Evolutionary conservation across 1,140 invertebrate species (phyloP).

Genomic region (Paraescarpia echinospica): DNA sequence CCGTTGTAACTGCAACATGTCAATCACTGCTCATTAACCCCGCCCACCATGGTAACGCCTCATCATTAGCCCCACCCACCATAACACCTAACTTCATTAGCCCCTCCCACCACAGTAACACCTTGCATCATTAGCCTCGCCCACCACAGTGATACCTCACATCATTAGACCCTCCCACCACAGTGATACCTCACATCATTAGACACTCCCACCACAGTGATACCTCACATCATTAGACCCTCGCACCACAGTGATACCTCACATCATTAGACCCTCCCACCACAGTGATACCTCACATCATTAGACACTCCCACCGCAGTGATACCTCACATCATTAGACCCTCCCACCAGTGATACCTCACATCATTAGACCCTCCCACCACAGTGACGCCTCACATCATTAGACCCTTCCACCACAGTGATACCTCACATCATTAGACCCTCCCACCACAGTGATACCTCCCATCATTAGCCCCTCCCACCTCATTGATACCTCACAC

Average conservation of each 20-base stretch:
- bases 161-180: neutral
- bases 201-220: neutral
- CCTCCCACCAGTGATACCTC: neutral
- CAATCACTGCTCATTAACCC: neutral
- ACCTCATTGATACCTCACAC: neutral
- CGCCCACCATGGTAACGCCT: neutral
- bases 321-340: neutral
- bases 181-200: neutral
- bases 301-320: neutral
- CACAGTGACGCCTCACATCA: neutral
- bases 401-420: neutral
- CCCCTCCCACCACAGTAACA: neutral
- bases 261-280: neutral
- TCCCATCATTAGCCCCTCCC: neutral
- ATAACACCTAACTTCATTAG: neutral
- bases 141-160: neutral
- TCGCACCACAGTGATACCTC: neutral
- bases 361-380: neutral
- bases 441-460: neutral
- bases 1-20: constrained; percentile 54
- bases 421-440: neutral
- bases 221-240: neutral
- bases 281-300: neutral
- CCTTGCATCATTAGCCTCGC: neutral
- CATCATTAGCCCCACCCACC: neutral